Conservation (phyloP, 2,113 vertebrate species). For the Castor canadensis region DNA sequence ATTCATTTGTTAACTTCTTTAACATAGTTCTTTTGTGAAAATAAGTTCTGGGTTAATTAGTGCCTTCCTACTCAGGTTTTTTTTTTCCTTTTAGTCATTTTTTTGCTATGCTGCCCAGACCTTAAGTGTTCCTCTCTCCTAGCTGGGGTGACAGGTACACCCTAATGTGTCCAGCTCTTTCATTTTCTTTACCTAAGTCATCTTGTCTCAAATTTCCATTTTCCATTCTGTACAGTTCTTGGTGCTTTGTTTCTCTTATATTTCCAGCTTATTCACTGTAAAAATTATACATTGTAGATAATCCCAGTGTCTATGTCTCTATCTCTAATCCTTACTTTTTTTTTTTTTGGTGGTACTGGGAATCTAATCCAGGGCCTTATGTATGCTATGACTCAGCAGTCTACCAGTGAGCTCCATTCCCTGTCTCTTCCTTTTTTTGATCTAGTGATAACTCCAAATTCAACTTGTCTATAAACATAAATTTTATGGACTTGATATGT, state of each 20-base stretch:
- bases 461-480: background rate
- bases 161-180: background rate
- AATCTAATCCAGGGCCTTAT: background rate
- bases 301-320: background rate
- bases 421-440: background rate
- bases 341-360: background rate
- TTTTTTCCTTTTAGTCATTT: background rate
- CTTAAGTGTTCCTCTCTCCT: background rate
- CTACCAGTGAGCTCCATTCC: background rate
- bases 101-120: background rate
- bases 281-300: background rate
- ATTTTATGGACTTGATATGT: background rate
- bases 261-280: background rate
- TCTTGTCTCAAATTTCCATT: background rate
- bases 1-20: background rate
- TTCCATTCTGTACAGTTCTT: background rate
- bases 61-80: background rate
- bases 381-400: background rate
- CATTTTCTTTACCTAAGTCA: background rate
- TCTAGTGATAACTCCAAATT: background rate
- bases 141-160: background rate
- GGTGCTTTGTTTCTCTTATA: background rate
- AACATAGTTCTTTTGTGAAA: background rate
- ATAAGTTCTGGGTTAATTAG: background rate
- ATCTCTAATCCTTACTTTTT: background rate